Conservation (phyloP, 2,888 invertebrate genomes). For the Eurytoma adleriae region DNA sequence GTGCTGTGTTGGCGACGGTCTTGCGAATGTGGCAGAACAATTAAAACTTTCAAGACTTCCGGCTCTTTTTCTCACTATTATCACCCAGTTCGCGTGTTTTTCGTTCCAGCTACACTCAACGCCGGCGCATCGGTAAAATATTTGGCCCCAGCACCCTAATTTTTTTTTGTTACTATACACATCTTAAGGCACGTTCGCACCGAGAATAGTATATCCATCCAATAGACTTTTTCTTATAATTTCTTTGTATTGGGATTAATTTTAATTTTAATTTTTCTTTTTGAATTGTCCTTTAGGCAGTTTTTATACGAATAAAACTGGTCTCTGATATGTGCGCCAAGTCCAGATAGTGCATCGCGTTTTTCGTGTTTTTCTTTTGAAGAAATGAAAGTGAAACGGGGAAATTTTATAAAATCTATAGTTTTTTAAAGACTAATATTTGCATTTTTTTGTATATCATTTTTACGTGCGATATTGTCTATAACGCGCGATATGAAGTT, state of each 20-base stretch:
- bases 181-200: constrained; percentile 58
- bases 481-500: not conserved
- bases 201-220: constrained; percentile 47
- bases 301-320: not conserved
- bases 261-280: not conserved
- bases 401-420: not conserved
- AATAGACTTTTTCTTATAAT: constrained; percentile 34
- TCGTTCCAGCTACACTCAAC: constrained; percentile 60
- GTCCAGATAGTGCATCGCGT: constrained; percentile 20
- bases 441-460: not conserved
- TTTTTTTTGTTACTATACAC: constrained; percentile 56
- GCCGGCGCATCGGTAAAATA: constrained; percentile 46
- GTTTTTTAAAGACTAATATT: not conserved
- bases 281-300: not conserved
- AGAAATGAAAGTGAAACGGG: not conserved
- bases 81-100: constrained; percentile 16
- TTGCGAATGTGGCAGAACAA: constrained; percentile 52
- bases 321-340: constrained; percentile 46
- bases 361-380: not conserved
- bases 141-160: constrained; percentile 72
- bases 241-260: not conserved
- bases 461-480: not conserved
- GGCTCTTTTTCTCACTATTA: constrained; percentile 5
- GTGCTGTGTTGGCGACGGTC: not conserved
- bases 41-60: constrained; percentile 23